phyloP scores from a whole-genome alignment of 2,113 vertebrate species.

The Ceyx margarethae region DNA sequence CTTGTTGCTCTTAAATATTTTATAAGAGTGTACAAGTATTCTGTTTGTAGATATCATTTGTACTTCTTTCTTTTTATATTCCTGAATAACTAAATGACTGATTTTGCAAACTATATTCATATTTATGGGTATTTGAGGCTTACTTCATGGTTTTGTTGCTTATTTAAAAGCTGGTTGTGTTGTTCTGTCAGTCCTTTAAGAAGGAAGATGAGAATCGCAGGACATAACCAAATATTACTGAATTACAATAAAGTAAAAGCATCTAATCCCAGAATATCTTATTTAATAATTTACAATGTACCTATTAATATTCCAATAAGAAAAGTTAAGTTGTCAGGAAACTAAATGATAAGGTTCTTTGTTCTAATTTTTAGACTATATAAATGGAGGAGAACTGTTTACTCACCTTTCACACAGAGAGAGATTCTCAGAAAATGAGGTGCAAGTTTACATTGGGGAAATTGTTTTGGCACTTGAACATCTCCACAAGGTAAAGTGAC shows the following conservation, averaged over 20 bases:
- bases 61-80: neutral
- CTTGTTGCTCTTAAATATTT: neutral
- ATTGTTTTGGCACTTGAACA: slow-evolving; percentile 93
- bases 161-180: neutral
- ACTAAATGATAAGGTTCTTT: neutral
- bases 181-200: neutral
- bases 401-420: slow-evolving; percentile 98
- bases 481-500: slow-evolving; percentile 88
- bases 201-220: neutral
- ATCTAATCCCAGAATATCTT: neutral
- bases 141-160: neutral
- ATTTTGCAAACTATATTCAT: neutral
- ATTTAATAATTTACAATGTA: neutral
- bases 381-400: slow-evolving; percentile 97
- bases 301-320: neutral
- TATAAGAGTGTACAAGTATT: neutral
- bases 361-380: slow-evolving; percentile 87
- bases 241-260: neutral
- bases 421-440: slow-evolving; percentile 91
- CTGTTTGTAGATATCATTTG: neutral
- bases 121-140: neutral
- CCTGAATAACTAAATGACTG: neutral
- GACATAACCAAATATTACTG: neutral
- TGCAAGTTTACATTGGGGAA: slow-evolving; percentile 93
- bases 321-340: neutral